Evolutionary conservation across 2,113 vertebrate genomes (phyloP).

Genomic region (Pachyramphus minor): DNA sequence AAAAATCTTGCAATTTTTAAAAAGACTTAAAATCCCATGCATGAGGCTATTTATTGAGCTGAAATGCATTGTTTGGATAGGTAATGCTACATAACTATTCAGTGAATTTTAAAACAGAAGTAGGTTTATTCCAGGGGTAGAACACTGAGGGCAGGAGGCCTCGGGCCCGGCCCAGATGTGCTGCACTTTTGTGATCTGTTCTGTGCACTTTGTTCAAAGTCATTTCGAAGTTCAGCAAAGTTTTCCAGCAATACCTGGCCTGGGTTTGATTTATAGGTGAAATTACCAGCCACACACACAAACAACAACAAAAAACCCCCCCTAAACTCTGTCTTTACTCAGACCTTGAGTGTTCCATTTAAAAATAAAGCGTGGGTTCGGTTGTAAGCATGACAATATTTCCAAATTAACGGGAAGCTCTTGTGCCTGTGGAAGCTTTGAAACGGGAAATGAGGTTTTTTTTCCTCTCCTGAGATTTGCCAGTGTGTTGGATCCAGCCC

Average conservation of each 20-base stretch:
- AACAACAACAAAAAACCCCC: accelerated
- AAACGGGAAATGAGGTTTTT: neutral
- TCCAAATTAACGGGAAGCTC: neutral
- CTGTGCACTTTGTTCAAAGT: neutral
- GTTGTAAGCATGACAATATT: neutral
- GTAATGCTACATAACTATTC: neutral
- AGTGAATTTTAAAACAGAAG: neutral
- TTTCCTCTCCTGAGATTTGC: neutral
- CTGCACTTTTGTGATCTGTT: neutral
- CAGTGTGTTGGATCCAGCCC: neutral
- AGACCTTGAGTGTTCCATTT: neutral
- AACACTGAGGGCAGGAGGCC: neutral
- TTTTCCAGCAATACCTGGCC: neutral
- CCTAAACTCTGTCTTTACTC: neutral
- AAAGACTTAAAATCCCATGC: neutral
- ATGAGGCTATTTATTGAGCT: neutral
- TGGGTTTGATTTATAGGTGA: neutral
- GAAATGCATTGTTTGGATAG: neutral
- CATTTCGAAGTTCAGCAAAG: neutral
- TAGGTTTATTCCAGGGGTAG: neutral
- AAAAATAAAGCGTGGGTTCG: neutral
- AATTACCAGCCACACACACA: neutral
- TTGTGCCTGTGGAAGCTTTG: neutral
- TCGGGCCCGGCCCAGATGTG: accelerated
- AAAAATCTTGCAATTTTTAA: neutral